Percentiles rank a stretch among this genome's conserved stretches.
phyloP scores from a whole-genome alignment of 2,113 vertebrate species.

The Phocoena phocoena region DNA sequence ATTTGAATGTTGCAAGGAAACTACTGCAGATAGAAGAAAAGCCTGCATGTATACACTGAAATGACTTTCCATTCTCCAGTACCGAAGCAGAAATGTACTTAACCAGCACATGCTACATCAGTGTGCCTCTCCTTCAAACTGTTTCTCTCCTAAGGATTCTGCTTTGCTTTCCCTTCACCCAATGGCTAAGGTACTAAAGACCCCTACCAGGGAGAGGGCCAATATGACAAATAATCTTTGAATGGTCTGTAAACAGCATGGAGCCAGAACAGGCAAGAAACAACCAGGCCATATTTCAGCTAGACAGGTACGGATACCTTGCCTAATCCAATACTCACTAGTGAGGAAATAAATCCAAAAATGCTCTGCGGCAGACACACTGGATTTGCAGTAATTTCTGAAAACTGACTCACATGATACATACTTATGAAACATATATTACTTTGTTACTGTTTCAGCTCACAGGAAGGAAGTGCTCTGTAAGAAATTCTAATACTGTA shows the following conservation, averaged over 20 bases:
- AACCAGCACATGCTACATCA: neutral
- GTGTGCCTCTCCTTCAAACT: neutral
- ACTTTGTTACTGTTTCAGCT: neutral
- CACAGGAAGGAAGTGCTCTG: neutral
- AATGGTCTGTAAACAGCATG: neutral
- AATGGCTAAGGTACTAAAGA: neutral
- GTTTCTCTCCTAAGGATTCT: neutral
- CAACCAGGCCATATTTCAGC: neutral
- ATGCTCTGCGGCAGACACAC: neutral
- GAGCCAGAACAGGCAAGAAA: neutral
- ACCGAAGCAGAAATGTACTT: neutral
- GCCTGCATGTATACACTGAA: neutral
- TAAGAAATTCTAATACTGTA: neutral
- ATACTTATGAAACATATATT: neutral
- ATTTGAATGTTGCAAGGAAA: neutral
- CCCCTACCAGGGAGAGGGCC: neutral
- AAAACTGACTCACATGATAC: neutral
- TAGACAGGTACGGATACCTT: neutral
- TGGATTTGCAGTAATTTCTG: neutral
- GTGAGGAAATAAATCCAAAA: neutral
- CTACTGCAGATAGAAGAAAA: neutral
- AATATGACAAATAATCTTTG: neutral
- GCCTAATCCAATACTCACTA: neutral
- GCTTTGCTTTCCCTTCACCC: neutral
- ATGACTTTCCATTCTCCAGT: neutral